These are phyloP conservation scores for Leucophenga varia DNA, from an alignment of 1,140 invertebrate genomes.

Conservation along the genomic window DNA sequence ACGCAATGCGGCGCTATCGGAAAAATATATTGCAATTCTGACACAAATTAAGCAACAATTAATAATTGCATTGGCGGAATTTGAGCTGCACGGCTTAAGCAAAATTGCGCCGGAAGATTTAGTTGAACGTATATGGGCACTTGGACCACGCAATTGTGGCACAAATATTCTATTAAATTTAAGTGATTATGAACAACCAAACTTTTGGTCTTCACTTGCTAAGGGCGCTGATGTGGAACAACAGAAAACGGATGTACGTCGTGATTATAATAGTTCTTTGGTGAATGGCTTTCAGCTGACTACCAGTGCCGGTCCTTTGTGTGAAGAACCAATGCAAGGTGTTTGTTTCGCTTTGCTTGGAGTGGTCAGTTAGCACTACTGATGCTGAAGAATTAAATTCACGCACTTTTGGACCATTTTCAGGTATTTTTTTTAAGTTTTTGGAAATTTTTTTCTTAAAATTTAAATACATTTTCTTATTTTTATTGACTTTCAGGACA, in stretches of 20 bases:
- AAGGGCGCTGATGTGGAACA: constrained; percentile 27
- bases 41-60: constrained; percentile 66
- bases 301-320: constrained; percentile 83
- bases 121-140: constrained; percentile 81
- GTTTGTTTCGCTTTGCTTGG: constrained; percentile 87
- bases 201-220: constrained; percentile 35
- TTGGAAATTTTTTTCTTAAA: not conserved
- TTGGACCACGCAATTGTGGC: constrained; percentile 86
- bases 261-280: constrained; percentile 75
- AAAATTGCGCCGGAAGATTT: constrained; percentile 14
- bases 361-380: constrained; percentile 67
- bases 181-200: constrained; percentile 58
- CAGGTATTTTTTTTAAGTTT: constrained; percentile 50
- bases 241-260: constrained; percentile 55
- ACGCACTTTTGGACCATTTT: constrained; percentile 60
- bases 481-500: constrained; percentile 66
- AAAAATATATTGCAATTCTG: constrained; percentile 31
- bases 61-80: constrained; percentile 60
- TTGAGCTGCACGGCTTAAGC: constrained; percentile 34
- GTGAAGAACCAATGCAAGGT: constrained; percentile 95
- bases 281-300: constrained; percentile 95
- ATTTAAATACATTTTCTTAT: not conserved
- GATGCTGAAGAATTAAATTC: constrained; percentile 57
- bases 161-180: constrained; percentile 86
- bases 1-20: constrained; percentile 34